Conservation (phyloP, 2,113 vertebrate species). For the Craseonycteris thonglongyai region DNA sequence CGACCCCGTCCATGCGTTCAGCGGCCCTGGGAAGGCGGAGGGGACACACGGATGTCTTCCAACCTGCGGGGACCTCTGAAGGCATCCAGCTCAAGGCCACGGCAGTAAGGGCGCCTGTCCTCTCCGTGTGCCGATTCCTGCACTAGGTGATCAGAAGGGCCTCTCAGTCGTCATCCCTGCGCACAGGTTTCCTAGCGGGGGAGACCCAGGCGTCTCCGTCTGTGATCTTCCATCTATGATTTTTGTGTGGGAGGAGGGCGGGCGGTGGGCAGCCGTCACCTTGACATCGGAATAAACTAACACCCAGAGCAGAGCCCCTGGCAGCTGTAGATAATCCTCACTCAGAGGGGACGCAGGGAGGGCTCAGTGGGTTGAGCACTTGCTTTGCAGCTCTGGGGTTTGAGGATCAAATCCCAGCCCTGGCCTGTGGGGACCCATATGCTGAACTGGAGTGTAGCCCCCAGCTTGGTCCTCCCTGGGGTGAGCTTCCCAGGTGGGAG, state of each 20-base stretch:
- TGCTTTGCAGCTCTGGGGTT: too few relatives aligned
- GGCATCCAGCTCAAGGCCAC: not conserved
- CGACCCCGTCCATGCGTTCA: accelerated
- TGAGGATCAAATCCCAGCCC: too few relatives aligned
- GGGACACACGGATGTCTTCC: accelerated
- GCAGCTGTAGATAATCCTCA: accelerated
- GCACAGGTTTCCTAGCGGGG: accelerated
- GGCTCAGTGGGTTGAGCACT: too few relatives aligned
- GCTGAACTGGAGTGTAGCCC: too few relatives aligned
- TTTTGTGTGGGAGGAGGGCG: too few relatives aligned
- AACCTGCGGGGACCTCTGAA: not conserved
- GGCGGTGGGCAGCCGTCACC: not conserved
- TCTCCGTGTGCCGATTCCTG: too few relatives aligned
- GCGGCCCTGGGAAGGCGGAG: not conserved
- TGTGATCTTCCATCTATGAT: accelerated
- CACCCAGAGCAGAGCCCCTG: not conserved
- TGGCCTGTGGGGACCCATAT: too few relatives aligned
- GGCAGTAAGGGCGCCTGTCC: accelerated
- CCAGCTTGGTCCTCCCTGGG: too few relatives aligned
- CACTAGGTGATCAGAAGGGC: not conserved
- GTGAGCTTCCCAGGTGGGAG: too few relatives aligned
- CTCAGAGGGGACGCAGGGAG: too few relatives aligned
- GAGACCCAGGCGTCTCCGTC: accelerated
- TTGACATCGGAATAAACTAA: not conserved
- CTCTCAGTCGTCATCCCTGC: accelerated